Evolutionary conservation across 92 coral and sea anemone species (phyloP).

Genomic region (Actinernus sp.): DNA sequence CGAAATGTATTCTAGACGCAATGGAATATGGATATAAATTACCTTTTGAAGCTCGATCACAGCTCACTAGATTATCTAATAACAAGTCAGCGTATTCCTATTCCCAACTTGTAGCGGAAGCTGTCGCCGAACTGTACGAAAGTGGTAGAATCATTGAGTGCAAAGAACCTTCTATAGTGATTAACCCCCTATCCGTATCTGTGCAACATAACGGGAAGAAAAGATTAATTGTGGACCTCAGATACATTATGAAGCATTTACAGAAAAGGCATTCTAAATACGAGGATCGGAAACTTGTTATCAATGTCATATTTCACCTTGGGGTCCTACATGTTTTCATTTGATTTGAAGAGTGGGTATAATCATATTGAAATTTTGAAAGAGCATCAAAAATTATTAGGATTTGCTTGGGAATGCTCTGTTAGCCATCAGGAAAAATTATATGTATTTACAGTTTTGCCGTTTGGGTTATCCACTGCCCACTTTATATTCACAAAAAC

Average conservation of each 20-base stretch:
- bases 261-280: constrained; percentile 56
- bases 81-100: constrained; percentile 42
- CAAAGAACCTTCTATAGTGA: constrained; percentile 13
- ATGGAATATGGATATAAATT: constrained; percentile 52
- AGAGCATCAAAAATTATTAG: constrained; percentile 52
- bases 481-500: constrained; percentile 57
- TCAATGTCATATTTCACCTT: constrained; percentile 33
- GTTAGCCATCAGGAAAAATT: constrained; percentile 11
- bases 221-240: constrained; percentile 64
- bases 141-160: constrained; percentile 28
- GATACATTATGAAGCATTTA: constrained; percentile 47
- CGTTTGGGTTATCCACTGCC: constrained; percentile 57
- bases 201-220: constrained; percentile 68
- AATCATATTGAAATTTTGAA: constrained; percentile 52
- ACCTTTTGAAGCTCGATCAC: constrained; percentile 42
- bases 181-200: constrained; percentile 69
- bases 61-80: constrained; percentile 19
- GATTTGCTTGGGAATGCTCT: constrained; percentile 44
- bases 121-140: constrained; percentile 20
- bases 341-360: constrained; percentile 65
- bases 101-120: constrained; percentile 39
- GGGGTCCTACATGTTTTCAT: constrained; percentile 40
- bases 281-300: constrained; percentile 77
- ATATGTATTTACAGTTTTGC: constrained; percentile 54
- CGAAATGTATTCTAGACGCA: constrained; percentile 43